Base-by-base conservation (phyloP, 1,140 invertebrate genomes). In the Zaprionus kolodkinae region DNA sequence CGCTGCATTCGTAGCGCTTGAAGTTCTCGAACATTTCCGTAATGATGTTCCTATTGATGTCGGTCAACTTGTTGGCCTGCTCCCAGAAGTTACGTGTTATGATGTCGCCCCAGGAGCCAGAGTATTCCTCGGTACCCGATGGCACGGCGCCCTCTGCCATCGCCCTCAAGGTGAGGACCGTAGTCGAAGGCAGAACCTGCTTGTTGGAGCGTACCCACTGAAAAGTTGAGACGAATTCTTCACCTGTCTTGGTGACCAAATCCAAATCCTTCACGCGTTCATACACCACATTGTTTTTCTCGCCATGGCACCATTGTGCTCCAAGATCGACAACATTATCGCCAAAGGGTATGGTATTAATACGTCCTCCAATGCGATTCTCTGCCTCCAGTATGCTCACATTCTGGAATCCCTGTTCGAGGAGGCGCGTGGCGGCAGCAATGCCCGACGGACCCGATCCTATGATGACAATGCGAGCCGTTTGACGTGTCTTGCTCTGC, bases 251-350 rank as follows among this genome's bases (percentile, higher is more conserved):
- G 6, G 35, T 35, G 0, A 57, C 50, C 2, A 96, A 73, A 77
- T 94, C 91, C 10, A 94, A 78, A 48, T 94, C 93, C 61, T 94
- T 94, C 0, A 95, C 95, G 35, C 95, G 77, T 65, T 96, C 92
- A 84, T 94, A 97, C 1, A 96, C 95, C 12, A 94, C 85, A 93
- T 97, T 97, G 25, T 93, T 94, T 66, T 95, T 93, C 91, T 97
- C 95, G 13, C 97, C 97, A 80, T 98, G 97, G 77, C 97, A 94
- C 86, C 88, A 92, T 38, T 97, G 96, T 15, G 96, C 97, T 3
- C 97, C 97, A 9, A 98, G 75, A 91, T 98, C 97, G 6, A 97
- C 92, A 25, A 94, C 91, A 69, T 93, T 94, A 6, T 94, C 94
- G 3, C 93, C 95, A 81, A 95, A 95, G n/a, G 93, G 78, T 1